Conservation (phyloP, 2,888 invertebrate species). For the Andrena marginata region DNA sequence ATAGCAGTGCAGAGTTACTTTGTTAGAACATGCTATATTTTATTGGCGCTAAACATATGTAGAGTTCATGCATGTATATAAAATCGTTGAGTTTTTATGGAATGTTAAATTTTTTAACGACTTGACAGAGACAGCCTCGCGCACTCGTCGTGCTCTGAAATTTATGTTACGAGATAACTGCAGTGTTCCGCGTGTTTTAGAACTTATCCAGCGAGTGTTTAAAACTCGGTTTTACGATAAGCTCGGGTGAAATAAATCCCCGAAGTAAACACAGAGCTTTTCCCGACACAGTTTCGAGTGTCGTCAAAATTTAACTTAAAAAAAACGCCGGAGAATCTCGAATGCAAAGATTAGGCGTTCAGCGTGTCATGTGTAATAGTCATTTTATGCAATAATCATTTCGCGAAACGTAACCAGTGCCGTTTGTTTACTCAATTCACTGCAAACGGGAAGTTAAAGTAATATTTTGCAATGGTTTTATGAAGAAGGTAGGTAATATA, state of each 20-base stretch:
- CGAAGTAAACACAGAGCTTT: conserved; percentile 1
- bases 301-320: conserved; percentile 1
- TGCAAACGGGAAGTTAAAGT: not conserved
- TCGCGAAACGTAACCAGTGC: not conserved
- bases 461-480: not conserved
- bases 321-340: not conserved
- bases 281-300: not conserved
- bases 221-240: conserved; percentile 38
- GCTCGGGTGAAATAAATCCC: conserved; percentile 22
- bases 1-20: too few relatives aligned
- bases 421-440: not conserved
- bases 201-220: conserved; percentile 33
- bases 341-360: not conserved
- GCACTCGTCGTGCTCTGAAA: conserved; percentile 23
- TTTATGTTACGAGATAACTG: conserved; percentile 35
- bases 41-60: too few relatives aligned
- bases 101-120: conserved; percentile 27
- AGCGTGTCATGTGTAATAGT: not conserved
- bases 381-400: not conserved
- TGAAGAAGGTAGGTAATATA: too few relatives aligned
- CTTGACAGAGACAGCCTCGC: conserved; percentile 40
- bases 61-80: too few relatives aligned
- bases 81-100: not conserved
- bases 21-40: too few relatives aligned
- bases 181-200: conserved; percentile 20